Percentiles rank a stretch among this genome's conserved stretches.
Conservation (phyloP, 2,113 vertebrate genomes). For the Lophius piscatorius region DNA sequence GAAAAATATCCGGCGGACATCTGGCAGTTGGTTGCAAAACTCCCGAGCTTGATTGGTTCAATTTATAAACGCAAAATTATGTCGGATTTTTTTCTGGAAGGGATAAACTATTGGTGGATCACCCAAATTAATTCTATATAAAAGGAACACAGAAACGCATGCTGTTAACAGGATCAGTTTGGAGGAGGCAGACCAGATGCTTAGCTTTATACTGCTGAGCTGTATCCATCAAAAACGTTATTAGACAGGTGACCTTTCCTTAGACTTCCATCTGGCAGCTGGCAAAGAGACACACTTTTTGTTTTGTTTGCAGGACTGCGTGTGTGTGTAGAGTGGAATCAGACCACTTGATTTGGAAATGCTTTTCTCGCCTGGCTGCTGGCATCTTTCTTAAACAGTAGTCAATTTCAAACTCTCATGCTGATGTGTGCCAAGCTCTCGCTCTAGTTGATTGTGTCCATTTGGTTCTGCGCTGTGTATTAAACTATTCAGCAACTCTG, state of each 20-base stretch:
- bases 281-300: slow-evolving; percentile 48
- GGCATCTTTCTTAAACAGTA: slow-evolving; percentile 48
- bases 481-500: slow-evolving; percentile 57
- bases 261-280: slow-evolving; percentile 68
- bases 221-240: slow-evolving; percentile 55
- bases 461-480: slow-evolving; percentile 46
- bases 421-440: slow-evolving; percentile 42
- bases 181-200: slow-evolving; percentile 55
- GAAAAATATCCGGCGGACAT: slow-evolving; percentile 17
- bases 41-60: slow-evolving; percentile 1
- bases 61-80: slow-evolving; percentile 30
- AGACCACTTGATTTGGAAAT: slow-evolving; percentile 64
- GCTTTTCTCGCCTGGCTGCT: slow-evolving; percentile 32
- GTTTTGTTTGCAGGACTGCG: slow-evolving; percentile 34
- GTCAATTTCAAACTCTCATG: slow-evolving; percentile 54
- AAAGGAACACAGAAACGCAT: slow-evolving; percentile 21
- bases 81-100: neutral
- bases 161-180: slow-evolving; percentile 58
- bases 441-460: slow-evolving; percentile 33
- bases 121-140: slow-evolving; percentile 26
- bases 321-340: slow-evolving; percentile 30
- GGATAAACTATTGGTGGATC: slow-evolving; percentile 9
- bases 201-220: slow-evolving; percentile 54
- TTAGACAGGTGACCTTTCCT: slow-evolving; percentile 72
- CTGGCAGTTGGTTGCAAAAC: slow-evolving; percentile 13